Evolutionary conservation across 2,113 vertebrate genomes (phyloP), one percentile per base, ranked within the genome.

Genomic region (Hyaena hyaena): DNA sequence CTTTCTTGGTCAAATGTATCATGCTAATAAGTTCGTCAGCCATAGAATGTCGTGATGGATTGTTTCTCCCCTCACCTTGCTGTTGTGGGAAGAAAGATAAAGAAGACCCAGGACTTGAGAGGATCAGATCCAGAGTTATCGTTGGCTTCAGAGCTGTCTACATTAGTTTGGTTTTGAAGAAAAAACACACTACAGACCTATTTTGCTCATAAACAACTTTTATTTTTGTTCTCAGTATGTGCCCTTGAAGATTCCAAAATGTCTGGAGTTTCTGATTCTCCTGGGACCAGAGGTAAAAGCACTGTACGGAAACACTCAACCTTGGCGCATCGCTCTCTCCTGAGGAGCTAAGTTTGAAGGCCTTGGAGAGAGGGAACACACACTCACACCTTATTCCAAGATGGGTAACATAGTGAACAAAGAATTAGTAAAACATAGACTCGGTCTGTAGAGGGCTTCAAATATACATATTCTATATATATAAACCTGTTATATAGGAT

Each of bases 211-310:
- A 96, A 98, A 98, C 98, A 93, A 95, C 63, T 97, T 98, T 99
- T 97, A 98, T 98, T 99, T 98, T 98, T 98, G 98, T 98, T 98
- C 97, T 98, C 97, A 98, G 97, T 97, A 99, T 98, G 98, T 99
- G 98, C 98, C 98, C 98, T 98, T 99, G 97, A 98, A 97, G 96
- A 98, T 98, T 98, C 96, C 98, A 97, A 93, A 97, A 94, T 35
- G 95, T 80, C 96, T 98, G 98, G 96, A 98, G 97, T 97, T 98
- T 95, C 96, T 69, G 45, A 94, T 98, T 96, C 96, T 98, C 98
- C 96, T 97, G 91, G 95, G 98, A 98, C 97, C 98, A 97, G 93
- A 98, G 95, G 98, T 80, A 96, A 94, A 92, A 89, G 98, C 95
- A 91, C 71, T 92, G 98, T 89, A 95, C 92, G 94, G 96, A 98